Percentiles rank a stretch among this genome's conserved stretches.
phyloP scores from a whole-genome alignment of 2,888 invertebrate genomes.

The Watsonalla cultraria region DNA sequence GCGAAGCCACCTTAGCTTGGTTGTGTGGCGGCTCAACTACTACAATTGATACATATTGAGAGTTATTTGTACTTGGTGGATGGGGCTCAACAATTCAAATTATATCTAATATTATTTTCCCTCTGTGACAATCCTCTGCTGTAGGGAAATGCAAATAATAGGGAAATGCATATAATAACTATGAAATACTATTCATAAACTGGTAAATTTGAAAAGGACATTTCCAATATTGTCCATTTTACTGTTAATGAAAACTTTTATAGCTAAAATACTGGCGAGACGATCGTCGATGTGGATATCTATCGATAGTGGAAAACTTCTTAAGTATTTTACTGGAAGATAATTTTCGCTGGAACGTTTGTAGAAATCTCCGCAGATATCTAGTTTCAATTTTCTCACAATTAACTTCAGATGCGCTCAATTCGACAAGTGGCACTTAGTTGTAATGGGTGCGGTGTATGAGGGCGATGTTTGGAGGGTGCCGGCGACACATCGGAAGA shows the following conservation, averaged over 20 bases:
- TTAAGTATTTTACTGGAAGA: slow-evolving; percentile 4
- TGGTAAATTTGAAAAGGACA: too few relatives aligned
- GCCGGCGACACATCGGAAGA: slow-evolving; percentile 32
- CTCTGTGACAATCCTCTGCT: too few relatives aligned
- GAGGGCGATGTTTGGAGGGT: slow-evolving; percentile 25
- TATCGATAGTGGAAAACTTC: slow-evolving; percentile 5
- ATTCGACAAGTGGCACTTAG: slow-evolving; percentile 58
- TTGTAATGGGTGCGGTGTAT: slow-evolving; percentile 49
- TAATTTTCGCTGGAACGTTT: slow-evolving; percentile 17
- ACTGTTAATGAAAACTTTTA: slow-evolving; percentile 7
- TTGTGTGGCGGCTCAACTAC: slow-evolving; percentile 67
- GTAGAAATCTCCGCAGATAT: slow-evolving; percentile 42
- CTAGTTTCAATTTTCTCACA: slow-evolving; percentile 61
- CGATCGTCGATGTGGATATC: slow-evolving; percentile 4
- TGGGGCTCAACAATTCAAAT: too few relatives aligned
- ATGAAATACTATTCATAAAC: too few relatives aligned
- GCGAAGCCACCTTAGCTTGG: slow-evolving; percentile 55
- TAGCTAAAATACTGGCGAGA: slow-evolving; percentile 17
- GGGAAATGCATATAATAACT: too few relatives aligned
- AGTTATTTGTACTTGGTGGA: slow-evolving; percentile 56
- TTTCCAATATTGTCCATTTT: too few relatives aligned
- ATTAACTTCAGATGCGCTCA: slow-evolving; percentile 61
- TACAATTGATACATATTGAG: slow-evolving; percentile 73
- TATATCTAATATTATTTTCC: too few relatives aligned
- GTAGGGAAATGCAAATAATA: too few relatives aligned